These are phyloP conservation scores for Solea solea DNA, from an alignment of 2,113 vertebrate genomes.

Conservation along the genomic window DNA sequence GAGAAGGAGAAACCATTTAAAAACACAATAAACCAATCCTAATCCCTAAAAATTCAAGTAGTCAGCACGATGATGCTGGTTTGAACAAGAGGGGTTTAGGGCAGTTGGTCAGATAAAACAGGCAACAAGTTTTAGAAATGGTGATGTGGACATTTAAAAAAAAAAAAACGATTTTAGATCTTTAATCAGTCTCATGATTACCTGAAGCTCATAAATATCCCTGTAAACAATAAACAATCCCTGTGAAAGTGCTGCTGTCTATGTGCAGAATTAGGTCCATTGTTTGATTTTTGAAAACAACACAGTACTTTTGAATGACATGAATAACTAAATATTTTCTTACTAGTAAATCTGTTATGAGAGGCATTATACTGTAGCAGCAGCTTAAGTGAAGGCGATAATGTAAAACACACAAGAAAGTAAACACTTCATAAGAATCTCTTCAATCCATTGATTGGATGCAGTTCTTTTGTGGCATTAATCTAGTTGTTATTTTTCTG, in stretches of 20 bases:
- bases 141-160: neutral
- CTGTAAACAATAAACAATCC: too few relatives aligned
- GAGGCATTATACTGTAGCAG: too few relatives aligned
- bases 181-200: neutral
- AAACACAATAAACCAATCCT: neutral
- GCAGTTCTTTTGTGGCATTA: too few relatives aligned
- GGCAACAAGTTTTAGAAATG: too few relatives aligned
- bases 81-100: neutral
- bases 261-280: neutral
- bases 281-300: constrained; percentile 1
- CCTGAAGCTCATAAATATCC: too few relatives aligned
- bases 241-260: neutral
- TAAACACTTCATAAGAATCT: neutral
- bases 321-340: neutral
- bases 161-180: too few relatives aligned
- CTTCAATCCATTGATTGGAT: too few relatives aligned
- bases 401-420: neutral
- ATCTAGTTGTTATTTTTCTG: too few relatives aligned
- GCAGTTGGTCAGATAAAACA: too few relatives aligned
- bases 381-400: neutral
- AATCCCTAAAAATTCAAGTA: neutral
- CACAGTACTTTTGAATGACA: constrained; percentile 14
- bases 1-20: neutral
- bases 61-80: neutral
- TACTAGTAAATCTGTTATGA: too few relatives aligned